Conservation (phyloP, 2,888 invertebrate species). For the Hanleya hanleyi region DNA sequence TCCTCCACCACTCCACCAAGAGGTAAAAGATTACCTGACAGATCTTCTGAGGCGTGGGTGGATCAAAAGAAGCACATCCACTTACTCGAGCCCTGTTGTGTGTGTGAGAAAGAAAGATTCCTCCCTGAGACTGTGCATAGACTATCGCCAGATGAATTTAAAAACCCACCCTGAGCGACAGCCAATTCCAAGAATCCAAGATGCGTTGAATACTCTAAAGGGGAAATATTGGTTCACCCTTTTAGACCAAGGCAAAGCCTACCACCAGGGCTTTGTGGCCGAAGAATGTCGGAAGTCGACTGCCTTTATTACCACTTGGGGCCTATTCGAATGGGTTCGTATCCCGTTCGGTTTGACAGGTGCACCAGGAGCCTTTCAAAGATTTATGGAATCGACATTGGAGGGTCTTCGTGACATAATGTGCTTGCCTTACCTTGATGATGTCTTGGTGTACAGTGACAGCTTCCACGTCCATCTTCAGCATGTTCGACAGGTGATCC, state of each 20-base stretch:
- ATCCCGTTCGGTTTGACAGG: constrained; percentile 36
- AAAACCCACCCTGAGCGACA: constrained; percentile 25
- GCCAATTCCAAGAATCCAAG: constrained; percentile 39
- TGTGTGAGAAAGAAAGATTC: constrained; percentile 37
- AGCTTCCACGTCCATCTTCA: constrained; percentile 11
- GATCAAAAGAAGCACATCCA: constrained; percentile 15
- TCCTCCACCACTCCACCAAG: constrained; percentile 34
- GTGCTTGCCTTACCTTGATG: constrained; percentile 39
- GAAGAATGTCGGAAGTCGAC: constrained; percentile 27
- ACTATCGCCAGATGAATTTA: constrained; percentile 34
- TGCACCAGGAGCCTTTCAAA: constrained; percentile 34
- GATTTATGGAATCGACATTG: constrained; percentile 31
- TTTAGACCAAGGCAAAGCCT: constrained; percentile 40
- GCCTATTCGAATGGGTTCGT: constrained; percentile 34
- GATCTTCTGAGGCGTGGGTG: constrained; percentile 31
- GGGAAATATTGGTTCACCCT: constrained; percentile 35
- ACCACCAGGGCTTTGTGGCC: constrained; percentile 40
- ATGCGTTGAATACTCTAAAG: constrained; percentile 33
- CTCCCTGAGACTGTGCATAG: constrained; percentile 10
- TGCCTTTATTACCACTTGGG: constrained; percentile 39
- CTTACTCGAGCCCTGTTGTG: constrained; percentile 34
- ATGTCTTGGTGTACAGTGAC: constrained; percentile 35
- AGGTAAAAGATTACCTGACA: constrained; percentile 42
- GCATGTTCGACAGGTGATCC: neutral
- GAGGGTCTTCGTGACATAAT: constrained; percentile 26